Evolutionary conservation across 2,113 vertebrate genomes (phyloP).

Genomic region (Rana temporaria): DNA sequence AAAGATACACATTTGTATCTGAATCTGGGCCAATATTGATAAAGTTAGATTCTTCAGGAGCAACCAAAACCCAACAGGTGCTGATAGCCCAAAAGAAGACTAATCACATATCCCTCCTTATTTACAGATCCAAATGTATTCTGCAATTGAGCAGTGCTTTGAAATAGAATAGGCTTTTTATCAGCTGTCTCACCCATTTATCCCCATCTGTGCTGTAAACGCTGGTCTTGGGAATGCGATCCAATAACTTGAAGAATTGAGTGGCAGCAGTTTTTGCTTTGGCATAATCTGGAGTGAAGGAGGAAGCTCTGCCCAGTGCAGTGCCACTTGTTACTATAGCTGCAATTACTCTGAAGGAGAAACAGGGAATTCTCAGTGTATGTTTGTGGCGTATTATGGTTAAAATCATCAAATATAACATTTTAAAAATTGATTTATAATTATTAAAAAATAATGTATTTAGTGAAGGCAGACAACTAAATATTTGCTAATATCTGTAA

Average conservation of each 20-base stretch:
- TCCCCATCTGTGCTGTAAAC: slow-evolving; percentile 84
- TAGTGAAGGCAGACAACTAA: no score
- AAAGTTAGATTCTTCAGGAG: no score
- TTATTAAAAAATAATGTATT: no score
- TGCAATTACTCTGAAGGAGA: slow-evolving; percentile 84
- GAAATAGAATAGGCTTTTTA: background rate
- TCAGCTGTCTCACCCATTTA: slow-evolving; percentile 85
- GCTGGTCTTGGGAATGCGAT: slow-evolving; percentile 82
- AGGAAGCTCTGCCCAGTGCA: slow-evolving; percentile 88
- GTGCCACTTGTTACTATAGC: slow-evolving; percentile 91
- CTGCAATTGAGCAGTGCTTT: no score
- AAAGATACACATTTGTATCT: no score
- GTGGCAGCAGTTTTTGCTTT: slow-evolving; percentile 96
- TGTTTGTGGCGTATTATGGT: background rate
- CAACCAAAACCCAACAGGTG: background rate
- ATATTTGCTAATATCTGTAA: no score
- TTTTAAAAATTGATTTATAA: background rate
- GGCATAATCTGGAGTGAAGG: slow-evolving; percentile 95
- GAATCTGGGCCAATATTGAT: no score
- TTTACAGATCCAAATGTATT: no score
- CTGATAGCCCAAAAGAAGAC: no score
- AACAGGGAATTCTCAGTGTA: background rate
- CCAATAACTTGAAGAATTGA: slow-evolving; percentile 91
- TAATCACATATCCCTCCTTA: no score
- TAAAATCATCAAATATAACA: background rate